These are phyloP conservation scores for Glyptemys insculpta DNA, from an alignment of 2,797 vertebrate genomes.

Conservation along the genomic window DNA sequence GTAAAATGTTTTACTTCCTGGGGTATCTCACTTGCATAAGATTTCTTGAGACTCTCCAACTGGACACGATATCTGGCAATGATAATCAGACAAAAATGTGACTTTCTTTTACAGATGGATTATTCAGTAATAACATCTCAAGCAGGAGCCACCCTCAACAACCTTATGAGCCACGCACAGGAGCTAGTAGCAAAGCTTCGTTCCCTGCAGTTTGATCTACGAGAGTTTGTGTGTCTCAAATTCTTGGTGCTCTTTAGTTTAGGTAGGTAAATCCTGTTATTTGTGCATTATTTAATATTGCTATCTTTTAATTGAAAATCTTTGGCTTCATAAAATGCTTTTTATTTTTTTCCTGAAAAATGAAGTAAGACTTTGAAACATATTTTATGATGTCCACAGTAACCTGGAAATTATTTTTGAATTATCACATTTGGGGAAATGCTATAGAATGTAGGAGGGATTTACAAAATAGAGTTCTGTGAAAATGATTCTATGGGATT, in stretches of 20 bases:
- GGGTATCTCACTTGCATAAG: not conserved
- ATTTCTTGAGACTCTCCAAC: not conserved
- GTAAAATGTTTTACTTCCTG: not conserved
- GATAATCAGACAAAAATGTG: not conserved
- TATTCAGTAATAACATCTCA: slow-evolving; percentile 93
- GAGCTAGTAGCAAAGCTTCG: slow-evolving; percentile 95
- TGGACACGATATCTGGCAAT: fast-evolving
- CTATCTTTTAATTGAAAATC: not conserved
- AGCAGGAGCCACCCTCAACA: slow-evolving; percentile 95
- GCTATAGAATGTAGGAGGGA: not conserved
- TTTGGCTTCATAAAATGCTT: not conserved
- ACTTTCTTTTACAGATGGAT: slow-evolving; percentile 90
- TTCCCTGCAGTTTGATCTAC: slow-evolving; percentile 95
- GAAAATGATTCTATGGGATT: not conserved
- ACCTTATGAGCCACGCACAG: slow-evolving; percentile 95
- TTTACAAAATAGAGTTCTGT: not conserved
- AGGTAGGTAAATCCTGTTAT: slow-evolving; percentile 85
- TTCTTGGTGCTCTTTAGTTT: slow-evolving; percentile 98
- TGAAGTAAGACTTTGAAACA: not conserved
- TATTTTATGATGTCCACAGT: not conserved
- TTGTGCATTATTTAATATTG: not conserved
- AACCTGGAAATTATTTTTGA: not conserved
- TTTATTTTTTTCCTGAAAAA: not conserved
- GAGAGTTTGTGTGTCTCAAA: slow-evolving; percentile 99
- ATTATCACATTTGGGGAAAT: not conserved